Percentiles rank a stretch among this genome's conserved stretches.
These are phyloP conservation scores for Isoperla grammatica DNA, from an alignment of 2,888 invertebrate species.

Conservation along the genomic window DNA sequence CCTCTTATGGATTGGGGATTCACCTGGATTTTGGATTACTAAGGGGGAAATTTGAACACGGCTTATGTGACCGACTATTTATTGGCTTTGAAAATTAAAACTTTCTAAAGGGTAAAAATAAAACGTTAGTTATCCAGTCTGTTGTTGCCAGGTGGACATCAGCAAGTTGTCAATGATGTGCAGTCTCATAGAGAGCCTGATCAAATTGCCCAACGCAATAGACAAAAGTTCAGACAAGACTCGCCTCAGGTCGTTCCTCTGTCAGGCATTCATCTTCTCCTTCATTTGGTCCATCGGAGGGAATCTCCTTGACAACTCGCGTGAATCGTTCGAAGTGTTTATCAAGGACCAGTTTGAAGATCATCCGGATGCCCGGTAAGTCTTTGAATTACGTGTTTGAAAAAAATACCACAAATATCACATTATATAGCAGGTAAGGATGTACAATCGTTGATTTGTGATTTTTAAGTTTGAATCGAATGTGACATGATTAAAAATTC, in stretches of 20 bases:
- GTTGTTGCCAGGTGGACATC: conserved; percentile 61
- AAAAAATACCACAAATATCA: no score
- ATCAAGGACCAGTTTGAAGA: conserved; percentile 64
- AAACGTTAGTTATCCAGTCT: no score
- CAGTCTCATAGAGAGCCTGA: conserved; percentile 62
- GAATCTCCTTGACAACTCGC: conserved; percentile 65
- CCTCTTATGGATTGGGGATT: no score
- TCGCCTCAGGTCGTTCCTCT: conserved; percentile 57
- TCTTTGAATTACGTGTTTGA: neutral
- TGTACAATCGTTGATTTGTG: no score
- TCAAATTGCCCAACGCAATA: conserved; percentile 57
- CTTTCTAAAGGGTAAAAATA: no score
- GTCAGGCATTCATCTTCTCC: conserved; percentile 73
- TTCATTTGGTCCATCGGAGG: conserved; percentile 86
- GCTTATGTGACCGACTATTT: no score
- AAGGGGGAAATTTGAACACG: no score
- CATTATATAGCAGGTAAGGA: no score
- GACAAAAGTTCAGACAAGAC: conserved; percentile 52
- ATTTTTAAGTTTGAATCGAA: no score
- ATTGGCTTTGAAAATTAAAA: no score
- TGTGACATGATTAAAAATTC: no score
- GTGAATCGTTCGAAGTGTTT: conserved; percentile 63
- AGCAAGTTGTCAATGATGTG: conserved; percentile 76
- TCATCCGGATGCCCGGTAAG: conserved; percentile 59
- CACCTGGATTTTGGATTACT: no score